These are phyloP conservation scores for Corvus moneduloides DNA, from an alignment of 2,113 vertebrate species.

Conservation along the genomic window DNA sequence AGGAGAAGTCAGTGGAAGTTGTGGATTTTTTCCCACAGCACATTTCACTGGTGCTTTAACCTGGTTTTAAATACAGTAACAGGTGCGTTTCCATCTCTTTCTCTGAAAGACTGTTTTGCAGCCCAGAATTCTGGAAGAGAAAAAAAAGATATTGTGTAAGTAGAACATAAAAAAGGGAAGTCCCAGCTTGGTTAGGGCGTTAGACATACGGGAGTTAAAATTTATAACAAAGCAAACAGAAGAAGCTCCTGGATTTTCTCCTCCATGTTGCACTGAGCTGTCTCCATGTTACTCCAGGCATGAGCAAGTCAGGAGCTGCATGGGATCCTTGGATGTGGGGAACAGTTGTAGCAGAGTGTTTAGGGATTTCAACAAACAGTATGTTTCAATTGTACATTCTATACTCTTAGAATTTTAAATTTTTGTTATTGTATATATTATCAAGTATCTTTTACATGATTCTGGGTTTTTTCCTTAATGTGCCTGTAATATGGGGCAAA, in stretches of 20 bases:
- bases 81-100: not conserved
- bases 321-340: not conserved
- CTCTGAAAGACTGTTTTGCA: not conserved
- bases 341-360: not conserved
- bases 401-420: not conserved
- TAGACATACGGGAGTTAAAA: not conserved
- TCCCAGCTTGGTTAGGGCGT: not conserved
- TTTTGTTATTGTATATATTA: not conserved
- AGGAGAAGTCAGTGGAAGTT: not conserved
- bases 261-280: not conserved
- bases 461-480: not conserved
- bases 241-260: not conserved
- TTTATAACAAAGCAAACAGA: not conserved
- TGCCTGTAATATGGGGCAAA: not conserved
- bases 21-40: not conserved
- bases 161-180: not conserved
- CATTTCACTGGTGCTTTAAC: not conserved
- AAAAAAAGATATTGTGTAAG: not conserved
- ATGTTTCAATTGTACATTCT: not conserved
- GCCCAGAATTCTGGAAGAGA: not conserved
- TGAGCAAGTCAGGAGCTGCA: not conserved
- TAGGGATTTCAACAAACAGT: not conserved
- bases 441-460: not conserved
- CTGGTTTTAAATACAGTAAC: not conserved
- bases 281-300: not conserved